Evolutionary conservation across 2,888 invertebrate genomes (phyloP).

Genomic region (Macropis europaea): DNA sequence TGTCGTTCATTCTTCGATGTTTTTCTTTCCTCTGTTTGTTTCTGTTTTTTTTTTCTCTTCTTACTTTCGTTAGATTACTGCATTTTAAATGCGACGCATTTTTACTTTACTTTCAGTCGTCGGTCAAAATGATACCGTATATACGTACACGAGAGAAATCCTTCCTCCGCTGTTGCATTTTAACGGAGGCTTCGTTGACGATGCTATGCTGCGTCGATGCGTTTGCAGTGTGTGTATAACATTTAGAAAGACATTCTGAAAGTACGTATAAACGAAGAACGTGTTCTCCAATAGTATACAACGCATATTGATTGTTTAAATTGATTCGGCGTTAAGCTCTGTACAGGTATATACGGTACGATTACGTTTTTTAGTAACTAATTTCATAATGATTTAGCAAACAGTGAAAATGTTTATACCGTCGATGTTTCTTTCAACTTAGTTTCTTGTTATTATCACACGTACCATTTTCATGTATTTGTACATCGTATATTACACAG

Average conservation of each 20-base stretch:
- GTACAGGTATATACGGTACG: constrained; percentile 11
- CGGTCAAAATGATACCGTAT: background rate
- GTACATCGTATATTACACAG: background rate
- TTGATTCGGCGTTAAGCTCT: background rate
- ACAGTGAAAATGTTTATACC: background rate
- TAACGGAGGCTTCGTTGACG: background rate
- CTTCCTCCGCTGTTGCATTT: background rate
- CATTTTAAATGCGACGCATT: constrained; percentile 52
- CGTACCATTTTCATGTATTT: background rate
- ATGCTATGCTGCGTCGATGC: background rate
- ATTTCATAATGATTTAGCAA: background rate
- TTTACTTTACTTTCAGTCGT: background rate
- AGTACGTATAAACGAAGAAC: too few relatives aligned
- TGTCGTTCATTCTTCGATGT: constrained; percentile 34
- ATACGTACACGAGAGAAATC: background rate
- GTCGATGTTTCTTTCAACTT: background rate
- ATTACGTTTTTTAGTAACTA: background rate
- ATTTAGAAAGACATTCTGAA: too few relatives aligned
- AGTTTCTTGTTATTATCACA: background rate
- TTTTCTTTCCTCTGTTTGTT: background rate
- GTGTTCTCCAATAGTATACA: too few relatives aligned
- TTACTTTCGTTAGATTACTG: constrained; percentile 22
- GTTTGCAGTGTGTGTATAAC: background rate
- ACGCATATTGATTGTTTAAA: too few relatives aligned
- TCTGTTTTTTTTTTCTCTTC: background rate